Conservation (phyloP, 1,140 invertebrate species). For the Ceratitis capitata region DNA sequence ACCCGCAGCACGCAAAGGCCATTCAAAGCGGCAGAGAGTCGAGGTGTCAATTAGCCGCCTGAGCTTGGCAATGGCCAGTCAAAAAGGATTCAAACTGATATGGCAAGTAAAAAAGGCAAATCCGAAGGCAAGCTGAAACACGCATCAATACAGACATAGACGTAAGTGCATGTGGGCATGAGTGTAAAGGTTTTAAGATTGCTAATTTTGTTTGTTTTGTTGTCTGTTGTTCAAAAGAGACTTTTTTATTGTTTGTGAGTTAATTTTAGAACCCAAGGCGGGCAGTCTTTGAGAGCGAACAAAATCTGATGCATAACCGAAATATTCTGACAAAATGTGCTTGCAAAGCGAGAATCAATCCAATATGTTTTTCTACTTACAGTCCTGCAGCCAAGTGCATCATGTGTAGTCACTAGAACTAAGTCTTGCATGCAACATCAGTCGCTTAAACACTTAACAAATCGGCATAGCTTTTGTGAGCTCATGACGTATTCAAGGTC, state of each 20-base stretch:
- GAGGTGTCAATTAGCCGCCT: slow-evolving; percentile 30
- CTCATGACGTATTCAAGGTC: background rate
- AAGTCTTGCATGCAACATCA: background rate
- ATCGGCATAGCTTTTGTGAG: background rate
- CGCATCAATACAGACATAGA: background rate
- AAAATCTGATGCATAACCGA: background rate
- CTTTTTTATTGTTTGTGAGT: background rate
- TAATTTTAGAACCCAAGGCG: background rate
- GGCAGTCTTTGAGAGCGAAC: background rate
- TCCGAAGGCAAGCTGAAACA: background rate
- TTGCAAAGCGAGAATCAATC: background rate
- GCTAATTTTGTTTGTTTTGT: background rate
- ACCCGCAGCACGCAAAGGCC: background rate
- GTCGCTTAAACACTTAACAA: background rate
- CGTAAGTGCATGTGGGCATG: background rate
- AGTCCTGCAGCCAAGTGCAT: background rate
- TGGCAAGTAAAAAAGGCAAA: background rate
- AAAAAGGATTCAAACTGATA: background rate
- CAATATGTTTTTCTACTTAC: background rate
- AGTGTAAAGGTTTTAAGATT: background rate
- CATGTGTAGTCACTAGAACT: background rate
- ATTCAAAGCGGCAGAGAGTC: background rate
- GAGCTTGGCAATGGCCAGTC: background rate
- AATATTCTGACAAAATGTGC: background rate
- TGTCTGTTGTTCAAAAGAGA: slow-evolving; percentile 11